phyloP scores from a whole-genome alignment of 2,888 invertebrate species.

The Phlogophora meticulosa region DNA sequence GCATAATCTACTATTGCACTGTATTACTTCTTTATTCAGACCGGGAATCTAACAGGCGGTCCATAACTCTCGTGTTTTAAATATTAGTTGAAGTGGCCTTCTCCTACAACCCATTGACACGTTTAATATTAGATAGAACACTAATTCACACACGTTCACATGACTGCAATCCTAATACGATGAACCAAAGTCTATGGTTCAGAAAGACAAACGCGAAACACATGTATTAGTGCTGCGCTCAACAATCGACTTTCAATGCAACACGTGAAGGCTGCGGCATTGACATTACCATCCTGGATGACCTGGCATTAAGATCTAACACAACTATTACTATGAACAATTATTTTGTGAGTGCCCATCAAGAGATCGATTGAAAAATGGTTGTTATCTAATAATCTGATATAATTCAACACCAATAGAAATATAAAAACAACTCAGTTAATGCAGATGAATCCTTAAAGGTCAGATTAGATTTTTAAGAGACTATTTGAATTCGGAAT shows the following conservation, averaged over 20 bases:
- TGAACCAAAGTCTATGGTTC: conserved; percentile 10
- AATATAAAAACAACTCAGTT: not conserved
- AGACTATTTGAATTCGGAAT: not conserved
- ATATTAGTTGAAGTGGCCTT: not conserved
- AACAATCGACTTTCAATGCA: conserved; percentile 37
- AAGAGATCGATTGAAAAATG: conserved; percentile 15
- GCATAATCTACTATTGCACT: no score
- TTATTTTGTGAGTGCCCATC: conserved; percentile 29
- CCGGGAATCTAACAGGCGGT: not conserved
- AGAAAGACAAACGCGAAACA: conserved; percentile 22
- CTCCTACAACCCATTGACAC: not conserved
- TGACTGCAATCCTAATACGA: not conserved
- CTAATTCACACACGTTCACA: not conserved
- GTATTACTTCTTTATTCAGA: not conserved
- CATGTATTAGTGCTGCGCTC: conserved; percentile 35
- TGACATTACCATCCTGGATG: conserved; percentile 65
- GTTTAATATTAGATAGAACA: not conserved
- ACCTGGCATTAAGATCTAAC: conserved; percentile 51
- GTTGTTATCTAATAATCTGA: conserved; percentile 14
- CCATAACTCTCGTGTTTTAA: no score
- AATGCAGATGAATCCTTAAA: not conserved
- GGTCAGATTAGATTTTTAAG: not conserved
- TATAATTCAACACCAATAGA: not conserved
- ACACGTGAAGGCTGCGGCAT: conserved; percentile 64
- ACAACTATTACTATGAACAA: conserved; percentile 43